These are phyloP conservation scores for Cyclina sinensis DNA, from an alignment of 1,140 invertebrate genomes.

Conservation along the genomic window DNA sequence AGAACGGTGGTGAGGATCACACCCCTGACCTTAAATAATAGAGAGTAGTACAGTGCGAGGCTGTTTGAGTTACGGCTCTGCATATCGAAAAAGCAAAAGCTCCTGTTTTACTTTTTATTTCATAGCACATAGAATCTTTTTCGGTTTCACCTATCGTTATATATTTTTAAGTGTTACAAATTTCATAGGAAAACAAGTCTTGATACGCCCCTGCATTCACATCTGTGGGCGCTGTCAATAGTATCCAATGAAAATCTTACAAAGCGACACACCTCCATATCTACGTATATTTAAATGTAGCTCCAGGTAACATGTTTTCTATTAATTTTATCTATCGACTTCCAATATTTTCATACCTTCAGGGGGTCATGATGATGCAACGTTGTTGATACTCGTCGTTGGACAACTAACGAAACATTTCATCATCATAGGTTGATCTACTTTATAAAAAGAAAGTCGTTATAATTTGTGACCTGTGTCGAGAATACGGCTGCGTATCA, in stretches of 20 bases:
- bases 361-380: neutral
- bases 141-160: too few species aligned
- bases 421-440: neutral
- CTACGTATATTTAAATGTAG: neutral
- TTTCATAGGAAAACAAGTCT: too few species aligned
- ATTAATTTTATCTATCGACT: neutral
- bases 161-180: too few species aligned
- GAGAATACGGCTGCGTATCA: neutral
- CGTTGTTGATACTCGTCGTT: neutral
- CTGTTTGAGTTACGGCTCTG: too few species aligned
- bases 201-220: neutral
- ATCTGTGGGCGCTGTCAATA: constrained; percentile 7
- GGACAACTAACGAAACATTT: constrained; percentile 17
- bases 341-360: neutral
- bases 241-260: constrained; percentile 6
- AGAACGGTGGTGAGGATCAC: too few species aligned
- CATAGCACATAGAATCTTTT: too few species aligned
- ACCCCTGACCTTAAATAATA: too few species aligned
- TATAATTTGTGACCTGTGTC: neutral
- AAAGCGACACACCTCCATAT: constrained; percentile 1
- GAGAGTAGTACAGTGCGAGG: too few species aligned
- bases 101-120: too few species aligned
- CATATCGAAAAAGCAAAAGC: too few species aligned
- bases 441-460: neutral
- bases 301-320: neutral